Evolutionary conservation across 2,888 invertebrate species (phyloP).

Genomic region (Cyclophora punctaria): DNA sequence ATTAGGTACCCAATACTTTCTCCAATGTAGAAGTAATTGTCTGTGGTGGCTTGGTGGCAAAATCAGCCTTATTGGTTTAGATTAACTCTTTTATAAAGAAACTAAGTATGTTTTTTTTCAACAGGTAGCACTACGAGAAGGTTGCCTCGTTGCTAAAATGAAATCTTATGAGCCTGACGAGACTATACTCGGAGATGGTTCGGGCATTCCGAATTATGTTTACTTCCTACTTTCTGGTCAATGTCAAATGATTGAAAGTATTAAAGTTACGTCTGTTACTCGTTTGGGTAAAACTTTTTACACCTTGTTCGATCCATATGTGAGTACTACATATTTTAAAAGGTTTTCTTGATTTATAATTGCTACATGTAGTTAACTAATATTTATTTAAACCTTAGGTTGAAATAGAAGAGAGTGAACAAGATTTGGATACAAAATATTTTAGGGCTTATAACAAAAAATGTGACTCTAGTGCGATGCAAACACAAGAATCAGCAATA

Average conservation of each 20-base stretch:
- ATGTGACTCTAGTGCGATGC: slow-evolving; percentile 7
- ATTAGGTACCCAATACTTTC: no score
- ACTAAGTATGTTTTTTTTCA: slow-evolving; percentile 1
- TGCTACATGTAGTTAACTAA: background rate
- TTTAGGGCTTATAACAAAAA: slow-evolving; percentile 46
- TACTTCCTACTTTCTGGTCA: slow-evolving; percentile 77
- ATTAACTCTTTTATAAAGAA: no score
- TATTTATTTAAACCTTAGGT: slow-evolving; percentile 27
- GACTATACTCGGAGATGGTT: slow-evolving; percentile 70
- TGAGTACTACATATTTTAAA: slow-evolving; percentile 24
- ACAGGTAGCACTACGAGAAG: slow-evolving; percentile 75
- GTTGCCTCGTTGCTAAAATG: slow-evolving; percentile 79
- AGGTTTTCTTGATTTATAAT: background rate
- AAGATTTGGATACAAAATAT: slow-evolving; percentile 61
- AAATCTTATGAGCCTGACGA: slow-evolving; percentile 72
- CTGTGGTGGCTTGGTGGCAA: no score
- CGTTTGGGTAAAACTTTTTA: slow-evolving; percentile 51
- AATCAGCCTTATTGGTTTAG: no score
- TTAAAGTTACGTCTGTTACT: slow-evolving; percentile 54
- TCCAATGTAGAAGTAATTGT: no score
- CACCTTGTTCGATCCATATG: slow-evolving; percentile 63
- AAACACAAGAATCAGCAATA: no score
- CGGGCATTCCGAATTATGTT: slow-evolving; percentile 60
- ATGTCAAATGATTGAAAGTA: slow-evolving; percentile 76
- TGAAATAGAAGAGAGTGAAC: slow-evolving; percentile 51